Percentiles rank a stretch among this genome's conserved stretches.
Conservation (phyloP, 2,113 vertebrate genomes). For the Crocuta crocuta region DNA sequence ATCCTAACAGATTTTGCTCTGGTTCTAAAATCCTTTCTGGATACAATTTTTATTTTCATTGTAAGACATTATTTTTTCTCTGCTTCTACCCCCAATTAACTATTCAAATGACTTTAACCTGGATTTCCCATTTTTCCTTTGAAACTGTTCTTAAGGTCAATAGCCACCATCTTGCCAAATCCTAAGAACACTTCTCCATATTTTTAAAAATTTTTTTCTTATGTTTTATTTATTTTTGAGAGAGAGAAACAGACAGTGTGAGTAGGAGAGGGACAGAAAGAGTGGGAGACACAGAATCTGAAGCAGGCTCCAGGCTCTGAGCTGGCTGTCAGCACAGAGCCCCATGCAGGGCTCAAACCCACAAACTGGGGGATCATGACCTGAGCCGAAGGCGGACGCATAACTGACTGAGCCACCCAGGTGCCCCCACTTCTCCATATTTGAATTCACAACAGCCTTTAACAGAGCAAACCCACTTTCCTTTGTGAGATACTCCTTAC, state of each 20-base stretch:
- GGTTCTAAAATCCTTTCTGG: neutral
- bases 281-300: too few relatives aligned
- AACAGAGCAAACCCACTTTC: neutral
- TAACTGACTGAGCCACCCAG: too few relatives aligned
- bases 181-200: neutral
- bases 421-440: neutral
- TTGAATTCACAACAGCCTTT: neutral
- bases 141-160: neutral
- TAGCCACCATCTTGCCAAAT: neutral
- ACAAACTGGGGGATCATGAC: too few relatives aligned
- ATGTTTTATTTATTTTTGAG: too few relatives aligned
- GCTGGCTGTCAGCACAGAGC: too few relatives aligned
- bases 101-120: neutral
- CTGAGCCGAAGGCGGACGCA: too few relatives aligned
- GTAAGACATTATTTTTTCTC: neutral
- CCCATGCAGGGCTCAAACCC: too few relatives aligned
- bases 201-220: neutral
- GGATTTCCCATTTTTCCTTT: neutral
- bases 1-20: neutral
- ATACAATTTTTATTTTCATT: neutral
- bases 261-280: too few relatives aligned
- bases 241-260: too few relatives aligned
- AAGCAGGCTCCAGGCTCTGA: too few relatives aligned
- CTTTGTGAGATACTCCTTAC: neutral
- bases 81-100: neutral